Base-by-base conservation (phyloP, 2,888 invertebrate genomes). In the Onthophagus sagittarius region DNA sequence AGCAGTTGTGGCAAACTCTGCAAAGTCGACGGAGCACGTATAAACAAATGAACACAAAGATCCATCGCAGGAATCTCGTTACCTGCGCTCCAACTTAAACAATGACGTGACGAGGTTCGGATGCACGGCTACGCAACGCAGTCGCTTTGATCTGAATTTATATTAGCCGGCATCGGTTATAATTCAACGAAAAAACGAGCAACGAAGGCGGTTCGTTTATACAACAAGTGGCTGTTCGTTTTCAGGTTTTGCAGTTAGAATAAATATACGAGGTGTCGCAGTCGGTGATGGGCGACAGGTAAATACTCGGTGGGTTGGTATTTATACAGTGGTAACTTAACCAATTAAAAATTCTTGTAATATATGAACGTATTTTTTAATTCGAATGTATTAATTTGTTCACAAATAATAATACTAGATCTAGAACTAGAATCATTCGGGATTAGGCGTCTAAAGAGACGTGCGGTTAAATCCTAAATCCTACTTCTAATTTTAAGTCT, bases 181-280 rank as follows among this genome's bases (percentile, higher is more conserved):
- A 15, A 15, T 63, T 63, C 15, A 15, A 13, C 1, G 39, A 53
- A 53, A 53, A 64, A 64, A 64, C 15, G 64, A 15, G 64, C 23
- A 23, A 14, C 64, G 14, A 15, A 23, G 13, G 15, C 9, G 64
- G 31, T 13, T 13, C 31, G 15, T 31, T 67, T 67, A n/a, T 67
- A 31, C 23, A 67, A 23, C 67, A 67, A 67, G 23, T 67, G 23
- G 67, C 67, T n/a, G 67, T 67, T 67, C 23, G 67, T 7, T 67
- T 67, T 67, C 32, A 23, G 15, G 67, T 23, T 32, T 15, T n/a
- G 31, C 67, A 67, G 67, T 67, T 67, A 67, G 67, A 32, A 23
- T 76, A 75, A 76, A 78, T 76, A 76, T 74, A 75, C 75, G 72
- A 76, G 75, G 76, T 76, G 78, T 75, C 76, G 76, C 69, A n/a